Conservation (phyloP, 2,113 vertebrate species). For the Myrmophylax atrothorax region DNA sequence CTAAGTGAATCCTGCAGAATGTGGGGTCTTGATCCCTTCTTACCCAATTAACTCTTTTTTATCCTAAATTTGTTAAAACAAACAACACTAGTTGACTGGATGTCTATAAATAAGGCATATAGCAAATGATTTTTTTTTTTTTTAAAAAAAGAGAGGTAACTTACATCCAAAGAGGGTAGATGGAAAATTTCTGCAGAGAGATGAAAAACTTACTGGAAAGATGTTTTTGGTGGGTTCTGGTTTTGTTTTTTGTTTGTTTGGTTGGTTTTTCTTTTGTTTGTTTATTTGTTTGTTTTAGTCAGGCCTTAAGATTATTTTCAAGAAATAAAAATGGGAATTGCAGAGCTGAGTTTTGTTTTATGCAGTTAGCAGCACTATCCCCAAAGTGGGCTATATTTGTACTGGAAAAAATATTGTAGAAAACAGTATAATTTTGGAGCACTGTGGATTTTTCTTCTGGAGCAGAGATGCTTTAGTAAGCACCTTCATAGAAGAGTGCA, state of each 20-base stretch:
- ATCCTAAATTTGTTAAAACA: neutral
- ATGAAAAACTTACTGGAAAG: neutral
- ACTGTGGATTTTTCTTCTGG: neutral
- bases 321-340: neutral
- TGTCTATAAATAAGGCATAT: neutral
- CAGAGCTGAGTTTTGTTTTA: neutral
- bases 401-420: neutral
- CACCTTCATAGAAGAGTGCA: neutral
- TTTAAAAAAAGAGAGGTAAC: fast-evolving
- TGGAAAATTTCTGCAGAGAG: neutral
- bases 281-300: neutral
- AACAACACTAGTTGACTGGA: neutral
- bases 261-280: neutral
- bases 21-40: neutral
- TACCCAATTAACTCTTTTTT: neutral
- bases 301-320: neutral
- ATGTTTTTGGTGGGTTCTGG: too few species aligned
- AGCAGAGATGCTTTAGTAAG: neutral
- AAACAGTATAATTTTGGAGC: neutral
- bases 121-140: neutral
- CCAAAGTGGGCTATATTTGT: neutral
- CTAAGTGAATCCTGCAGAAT: neutral
- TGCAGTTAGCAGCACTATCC: neutral
- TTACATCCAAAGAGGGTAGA: neutral
- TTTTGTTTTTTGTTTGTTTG: neutral